Conservation (phyloP, 2,888 invertebrate species). For the Diaprepes abbreviatus region DNA sequence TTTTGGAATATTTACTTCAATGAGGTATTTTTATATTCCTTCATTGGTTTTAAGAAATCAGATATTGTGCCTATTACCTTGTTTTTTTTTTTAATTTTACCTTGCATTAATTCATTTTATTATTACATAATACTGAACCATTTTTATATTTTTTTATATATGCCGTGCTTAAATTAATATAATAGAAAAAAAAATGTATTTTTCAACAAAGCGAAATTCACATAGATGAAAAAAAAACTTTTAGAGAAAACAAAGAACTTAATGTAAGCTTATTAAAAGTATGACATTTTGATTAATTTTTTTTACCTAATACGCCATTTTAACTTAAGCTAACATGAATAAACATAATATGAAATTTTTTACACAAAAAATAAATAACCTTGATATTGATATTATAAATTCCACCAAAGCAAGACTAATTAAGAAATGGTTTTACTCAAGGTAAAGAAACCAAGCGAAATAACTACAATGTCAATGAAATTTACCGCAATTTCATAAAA, state of each 20-base stretch:
- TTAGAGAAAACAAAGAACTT: neutral
- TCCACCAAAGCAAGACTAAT: conserved; percentile 51
- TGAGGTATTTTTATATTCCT: no score
- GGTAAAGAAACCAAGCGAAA: conserved; percentile 41
- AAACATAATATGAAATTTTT: conserved; percentile 22
- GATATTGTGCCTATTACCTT: no score
- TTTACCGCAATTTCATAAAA: conserved; percentile 45
- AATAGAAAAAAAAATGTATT: no score
- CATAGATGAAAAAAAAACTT: no score
- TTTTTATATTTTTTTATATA: no score
- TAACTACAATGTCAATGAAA: conserved; percentile 49
- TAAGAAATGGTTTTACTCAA: conserved; percentile 50
- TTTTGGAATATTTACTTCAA: no score
- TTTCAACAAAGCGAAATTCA: no score
- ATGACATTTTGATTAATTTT: conserved; percentile 14
- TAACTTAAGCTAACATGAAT: conserved; percentile 29
- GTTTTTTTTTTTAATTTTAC: no score
- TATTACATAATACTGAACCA: no score
- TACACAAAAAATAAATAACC: conserved; percentile 37
- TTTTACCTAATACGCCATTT: conserved; percentile 26
- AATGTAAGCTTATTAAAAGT: conserved; percentile 9
- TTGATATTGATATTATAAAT: conserved; percentile 51
- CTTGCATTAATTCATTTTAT: no score
- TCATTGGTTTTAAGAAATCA: no score
- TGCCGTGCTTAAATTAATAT: no score